These are phyloP conservation scores for Porites australiensis DNA, from an alignment of 64 coral and sea anemone genomes.

Conservation along the genomic window DNA sequence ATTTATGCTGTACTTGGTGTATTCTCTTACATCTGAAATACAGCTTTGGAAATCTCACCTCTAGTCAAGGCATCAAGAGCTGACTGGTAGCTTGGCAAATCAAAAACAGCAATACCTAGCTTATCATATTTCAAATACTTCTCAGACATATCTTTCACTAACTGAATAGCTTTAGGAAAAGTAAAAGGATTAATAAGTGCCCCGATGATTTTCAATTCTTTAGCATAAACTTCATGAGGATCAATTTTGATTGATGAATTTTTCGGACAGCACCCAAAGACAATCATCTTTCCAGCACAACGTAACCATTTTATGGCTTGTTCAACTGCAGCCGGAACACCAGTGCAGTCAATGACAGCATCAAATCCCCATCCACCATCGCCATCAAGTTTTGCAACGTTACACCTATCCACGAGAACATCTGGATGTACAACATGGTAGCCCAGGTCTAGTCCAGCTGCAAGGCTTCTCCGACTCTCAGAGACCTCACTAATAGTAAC, in stretches of 20 bases:
- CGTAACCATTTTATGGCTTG: conserved; percentile 77
- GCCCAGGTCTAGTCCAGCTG: conserved; percentile 62
- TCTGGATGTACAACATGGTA: conserved; percentile 79
- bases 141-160: conserved; percentile 84
- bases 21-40: conserved; percentile 71
- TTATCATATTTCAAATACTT: conserved; percentile 81
- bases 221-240: conserved; percentile 74
- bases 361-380: conserved; percentile 84
- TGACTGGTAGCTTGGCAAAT: conserved; percentile 73
- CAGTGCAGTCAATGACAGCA: conserved; percentile 87
- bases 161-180: conserved; percentile 79
- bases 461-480: conserved; percentile 78
- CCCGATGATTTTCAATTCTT: conserved; percentile 82
- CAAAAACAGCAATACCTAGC: conserved; percentile 77
- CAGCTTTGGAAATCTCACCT: conserved; percentile 79
- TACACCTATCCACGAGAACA: conserved; percentile 37
- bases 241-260: conserved; percentile 73
- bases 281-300: conserved; percentile 78
- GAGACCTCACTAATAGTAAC: conserved; percentile 85
- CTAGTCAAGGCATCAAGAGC: conserved; percentile 69
- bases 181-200: conserved; percentile 82
- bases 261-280: conserved; percentile 77
- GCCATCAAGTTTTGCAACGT: conserved; percentile 24
- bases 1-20: too few species aligned
- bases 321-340: conserved; percentile 54